phyloP scores from a whole-genome alignment of 2,797 vertebrate species.

The Chrosomus eos region DNA sequence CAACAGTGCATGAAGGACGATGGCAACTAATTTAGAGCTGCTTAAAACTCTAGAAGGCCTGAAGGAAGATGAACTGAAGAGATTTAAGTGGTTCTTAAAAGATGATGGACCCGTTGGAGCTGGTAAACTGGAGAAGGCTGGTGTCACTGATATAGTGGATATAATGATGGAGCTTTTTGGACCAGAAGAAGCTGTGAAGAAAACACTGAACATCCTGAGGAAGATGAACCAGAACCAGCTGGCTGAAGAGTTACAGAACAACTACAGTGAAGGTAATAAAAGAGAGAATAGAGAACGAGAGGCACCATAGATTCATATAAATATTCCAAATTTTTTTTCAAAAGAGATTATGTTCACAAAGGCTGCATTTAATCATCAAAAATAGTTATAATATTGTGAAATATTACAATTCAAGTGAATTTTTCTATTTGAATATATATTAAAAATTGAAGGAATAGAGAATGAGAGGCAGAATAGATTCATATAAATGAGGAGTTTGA shows the following conservation, averaged over 20 bases:
- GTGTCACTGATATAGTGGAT: background rate
- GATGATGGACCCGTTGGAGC: background rate
- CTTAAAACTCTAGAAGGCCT: background rate
- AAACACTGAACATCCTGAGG: background rate
- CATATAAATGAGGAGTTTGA: too few relatives aligned
- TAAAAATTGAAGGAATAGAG: too few relatives aligned
- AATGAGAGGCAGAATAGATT: too few relatives aligned
- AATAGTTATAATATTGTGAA: too few relatives aligned
- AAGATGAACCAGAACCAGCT: background rate
- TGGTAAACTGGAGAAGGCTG: background rate
- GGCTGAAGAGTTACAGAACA: background rate
- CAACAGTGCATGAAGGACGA: background rate
- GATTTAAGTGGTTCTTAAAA: background rate
- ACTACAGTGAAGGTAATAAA: background rate
- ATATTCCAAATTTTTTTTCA: too few relatives aligned
- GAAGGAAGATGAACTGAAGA: rapidly evolving
- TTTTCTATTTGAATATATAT: too few relatives aligned
- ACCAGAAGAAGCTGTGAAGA: background rate
- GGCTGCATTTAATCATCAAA: too few relatives aligned
- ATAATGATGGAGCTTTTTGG: background rate
- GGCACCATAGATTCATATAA: background rate
- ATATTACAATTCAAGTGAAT: too few relatives aligned
- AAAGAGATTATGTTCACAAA: too few relatives aligned
- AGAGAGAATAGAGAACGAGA: background rate
- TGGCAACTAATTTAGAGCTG: background rate